phyloP scores from a whole-genome alignment of 2,888 invertebrate species.

The Auanema freiburgensis region DNA sequence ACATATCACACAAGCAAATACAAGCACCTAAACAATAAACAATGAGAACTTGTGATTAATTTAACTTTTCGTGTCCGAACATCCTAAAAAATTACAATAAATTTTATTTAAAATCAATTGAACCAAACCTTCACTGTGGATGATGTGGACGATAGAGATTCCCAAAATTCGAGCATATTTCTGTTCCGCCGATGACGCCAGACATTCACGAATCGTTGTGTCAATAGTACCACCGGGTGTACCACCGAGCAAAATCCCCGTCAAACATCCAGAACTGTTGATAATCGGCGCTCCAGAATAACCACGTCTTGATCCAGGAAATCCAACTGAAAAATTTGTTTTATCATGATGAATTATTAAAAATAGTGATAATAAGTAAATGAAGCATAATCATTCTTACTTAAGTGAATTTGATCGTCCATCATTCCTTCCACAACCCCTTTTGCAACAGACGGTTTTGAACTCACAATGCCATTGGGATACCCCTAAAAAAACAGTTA shows the following conservation, averaged over 20 bases:
- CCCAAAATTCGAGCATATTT: slow-evolving; percentile 14
- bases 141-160: neutral
- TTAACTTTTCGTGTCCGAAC: slow-evolving; percentile 11
- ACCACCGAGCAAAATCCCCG: slow-evolving; percentile 17
- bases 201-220: slow-evolving; percentile 14
- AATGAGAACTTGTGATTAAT: slow-evolving; percentile 13
- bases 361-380: slow-evolving; percentile 17
- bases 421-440: too few species aligned
- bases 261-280: slow-evolving; percentile 11
- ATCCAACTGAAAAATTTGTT: slow-evolving; percentile 15
- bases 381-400: slow-evolving; percentile 15
- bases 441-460: too few species aligned
- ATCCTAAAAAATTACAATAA: slow-evolving; percentile 11
- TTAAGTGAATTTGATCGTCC: too few species aligned
- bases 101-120: slow-evolving; percentile 16
- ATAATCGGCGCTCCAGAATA: slow-evolving; percentile 17
- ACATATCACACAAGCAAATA: too few species aligned
- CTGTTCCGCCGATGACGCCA: slow-evolving; percentile 13
- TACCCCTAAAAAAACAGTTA: too few species aligned
- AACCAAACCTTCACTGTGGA: slow-evolving; percentile 12
- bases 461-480: too few species aligned
- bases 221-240: slow-evolving; percentile 4
- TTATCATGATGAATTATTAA: slow-evolving; percentile 16
- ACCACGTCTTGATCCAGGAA: slow-evolving; percentile 13
- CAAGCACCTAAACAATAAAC: too few species aligned